Percentiles rank a stretch among this genome's conserved stretches.
Conservation (phyloP, 1,140 invertebrate genomes). For the Hyposmocoma kahamanoa region DNA sequence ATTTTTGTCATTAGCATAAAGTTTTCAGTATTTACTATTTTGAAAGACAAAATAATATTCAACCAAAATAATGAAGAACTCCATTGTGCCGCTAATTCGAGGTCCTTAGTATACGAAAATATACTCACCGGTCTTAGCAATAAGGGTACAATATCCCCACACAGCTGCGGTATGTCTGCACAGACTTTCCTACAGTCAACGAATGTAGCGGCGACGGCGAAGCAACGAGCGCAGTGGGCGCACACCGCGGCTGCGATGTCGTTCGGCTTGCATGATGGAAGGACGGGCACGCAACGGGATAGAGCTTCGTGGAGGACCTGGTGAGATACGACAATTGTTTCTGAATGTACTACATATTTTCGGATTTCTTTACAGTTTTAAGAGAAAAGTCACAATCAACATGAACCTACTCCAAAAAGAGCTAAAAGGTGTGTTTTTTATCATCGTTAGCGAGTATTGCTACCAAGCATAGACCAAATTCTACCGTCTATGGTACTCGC, state of each 20-base stretch:
- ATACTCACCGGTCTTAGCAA: conserved; percentile 32
- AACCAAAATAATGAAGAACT: too few relatives aligned
- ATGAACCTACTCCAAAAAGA: too few relatives aligned
- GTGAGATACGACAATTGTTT: not conserved
- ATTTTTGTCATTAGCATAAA: too few relatives aligned
- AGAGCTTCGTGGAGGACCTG: conserved; percentile 91
- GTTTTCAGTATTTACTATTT: too few relatives aligned
- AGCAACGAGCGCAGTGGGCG: conserved; percentile 92
- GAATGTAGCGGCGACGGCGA: conserved; percentile 96
- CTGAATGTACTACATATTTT: not conserved
- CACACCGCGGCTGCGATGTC: conserved; percentile 96
- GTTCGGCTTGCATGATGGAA: conserved; percentile 84
- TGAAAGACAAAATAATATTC: too few relatives aligned
- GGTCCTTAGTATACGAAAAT: too few relatives aligned
- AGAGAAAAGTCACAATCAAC: not conserved
- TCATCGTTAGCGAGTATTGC: too few relatives aligned
- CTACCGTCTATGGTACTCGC: too few relatives aligned
- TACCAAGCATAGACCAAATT: too few relatives aligned
- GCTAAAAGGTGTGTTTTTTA: too few relatives aligned
- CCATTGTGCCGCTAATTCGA: too few relatives aligned
- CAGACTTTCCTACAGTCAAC: conserved; percentile 90
- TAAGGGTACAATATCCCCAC: conserved; percentile 83
- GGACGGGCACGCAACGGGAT: conserved; percentile 91
- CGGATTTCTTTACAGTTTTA: not conserved
- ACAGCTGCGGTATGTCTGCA: conserved; percentile 89